Conservation (phyloP, 2,888 invertebrate species). For the Camptogramma bilineatum region DNA sequence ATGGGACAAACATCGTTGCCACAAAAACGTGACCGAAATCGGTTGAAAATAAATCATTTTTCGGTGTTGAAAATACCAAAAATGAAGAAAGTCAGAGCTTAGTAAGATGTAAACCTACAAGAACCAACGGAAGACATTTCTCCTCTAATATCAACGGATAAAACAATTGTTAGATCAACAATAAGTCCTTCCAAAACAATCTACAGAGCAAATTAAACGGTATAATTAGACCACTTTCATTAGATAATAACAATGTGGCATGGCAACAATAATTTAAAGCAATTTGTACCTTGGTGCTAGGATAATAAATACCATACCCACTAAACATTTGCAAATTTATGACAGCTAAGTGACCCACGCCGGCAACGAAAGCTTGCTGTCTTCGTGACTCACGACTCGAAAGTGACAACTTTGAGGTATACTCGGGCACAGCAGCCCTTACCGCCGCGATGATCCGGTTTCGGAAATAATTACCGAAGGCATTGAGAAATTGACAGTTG, state of each 20-base stretch:
- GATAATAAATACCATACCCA: slow-evolving; percentile 49
- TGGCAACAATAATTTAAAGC: slow-evolving; percentile 36
- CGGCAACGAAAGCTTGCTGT: slow-evolving; percentile 64
- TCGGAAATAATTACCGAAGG: slow-evolving; percentile 34
- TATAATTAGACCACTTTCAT: slow-evolving; percentile 36
- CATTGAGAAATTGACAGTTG: slow-evolving; percentile 11
- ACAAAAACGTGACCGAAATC: slow-evolving; percentile 65
- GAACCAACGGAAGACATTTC: background rate
- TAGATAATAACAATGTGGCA: slow-evolving; percentile 7
- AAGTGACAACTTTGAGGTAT: slow-evolving; percentile 72
- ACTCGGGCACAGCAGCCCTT: slow-evolving; percentile 53
- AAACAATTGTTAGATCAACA: background rate
- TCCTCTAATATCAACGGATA: background rate
- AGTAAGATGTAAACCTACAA: background rate
- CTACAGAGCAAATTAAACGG: slow-evolving; percentile 20
- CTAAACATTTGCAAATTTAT: slow-evolving; percentile 59
- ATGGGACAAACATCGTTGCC: slow-evolving; percentile 67
- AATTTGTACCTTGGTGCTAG: slow-evolving; percentile 51
- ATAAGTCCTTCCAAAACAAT: slow-evolving; percentile 7
- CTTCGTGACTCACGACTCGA: slow-evolving; percentile 75
- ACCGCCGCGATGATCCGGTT: slow-evolving; percentile 51
- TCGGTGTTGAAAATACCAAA: slow-evolving; percentile 26
- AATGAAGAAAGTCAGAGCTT: background rate
- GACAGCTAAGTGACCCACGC: slow-evolving; percentile 44
- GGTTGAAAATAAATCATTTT: slow-evolving; percentile 49